Evolutionary conservation across 2,113 vertebrate species (phyloP).

Genomic region (Climacteris rufus): DNA sequence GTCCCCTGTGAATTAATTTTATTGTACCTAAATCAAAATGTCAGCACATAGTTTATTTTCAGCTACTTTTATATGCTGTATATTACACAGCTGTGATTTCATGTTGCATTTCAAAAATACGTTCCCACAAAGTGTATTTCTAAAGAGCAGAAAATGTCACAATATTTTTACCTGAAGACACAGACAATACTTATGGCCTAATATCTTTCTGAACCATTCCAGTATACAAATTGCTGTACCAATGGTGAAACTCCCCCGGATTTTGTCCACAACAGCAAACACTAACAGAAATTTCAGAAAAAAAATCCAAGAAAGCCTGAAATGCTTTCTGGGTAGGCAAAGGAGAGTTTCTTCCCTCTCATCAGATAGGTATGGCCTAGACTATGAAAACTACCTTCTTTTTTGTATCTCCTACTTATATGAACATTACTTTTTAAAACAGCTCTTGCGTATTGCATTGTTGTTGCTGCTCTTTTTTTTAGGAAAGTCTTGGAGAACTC

Average conservation of each 20-base stretch:
- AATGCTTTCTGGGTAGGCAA: not conserved
- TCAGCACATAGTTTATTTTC: constrained; percentile 44
- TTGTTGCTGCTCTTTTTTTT: not conserved
- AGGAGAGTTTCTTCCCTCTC: not conserved
- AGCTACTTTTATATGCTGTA: constrained; percentile 31
- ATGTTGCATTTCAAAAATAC: constrained; percentile 23
- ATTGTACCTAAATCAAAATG: constrained; percentile 63
- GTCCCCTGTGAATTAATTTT: constrained; percentile 61
- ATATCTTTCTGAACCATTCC: not conserved
- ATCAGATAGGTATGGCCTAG: not conserved
- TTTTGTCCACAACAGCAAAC: not conserved
- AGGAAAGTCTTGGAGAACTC: not conserved
- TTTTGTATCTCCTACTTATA: not conserved
- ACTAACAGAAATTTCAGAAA: not conserved
- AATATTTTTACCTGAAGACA: not conserved
- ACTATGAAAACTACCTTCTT: not conserved
- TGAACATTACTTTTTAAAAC: not conserved
- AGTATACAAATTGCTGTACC: not conserved
- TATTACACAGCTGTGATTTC: constrained; percentile 25
- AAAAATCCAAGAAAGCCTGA: not conserved
- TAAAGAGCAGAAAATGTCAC: constrained; percentile 33
- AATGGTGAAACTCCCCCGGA: not conserved
- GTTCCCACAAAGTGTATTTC: not conserved
- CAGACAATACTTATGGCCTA: not conserved
- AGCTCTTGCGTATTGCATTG: not conserved